phyloP scores from a whole-genome alignment of 2,113 vertebrate genomes.

The Morone saxatilis region DNA sequence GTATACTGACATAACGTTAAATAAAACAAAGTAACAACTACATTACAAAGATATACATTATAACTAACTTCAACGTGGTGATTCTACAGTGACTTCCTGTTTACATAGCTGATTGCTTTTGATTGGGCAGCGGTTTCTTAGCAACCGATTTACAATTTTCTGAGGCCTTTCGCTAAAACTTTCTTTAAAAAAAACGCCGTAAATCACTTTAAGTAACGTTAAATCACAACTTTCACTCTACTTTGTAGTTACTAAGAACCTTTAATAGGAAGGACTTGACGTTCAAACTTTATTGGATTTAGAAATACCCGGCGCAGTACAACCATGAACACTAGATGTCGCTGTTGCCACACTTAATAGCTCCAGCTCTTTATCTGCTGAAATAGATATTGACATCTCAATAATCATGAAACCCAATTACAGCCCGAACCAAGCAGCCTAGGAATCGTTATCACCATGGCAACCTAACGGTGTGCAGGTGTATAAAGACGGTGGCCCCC shows the following conservation, averaged over 20 bases:
- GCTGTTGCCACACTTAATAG: slow-evolving; percentile 37
- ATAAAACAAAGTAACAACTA: too few species aligned
- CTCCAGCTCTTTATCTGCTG: fast-evolving
- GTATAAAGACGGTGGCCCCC: not conserved
- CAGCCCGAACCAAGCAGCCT: not conserved
- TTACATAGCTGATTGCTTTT: too few species aligned
- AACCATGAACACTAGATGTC: slow-evolving; percentile 40
- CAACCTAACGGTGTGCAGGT: slow-evolving; percentile 12
- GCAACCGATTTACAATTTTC: too few species aligned
- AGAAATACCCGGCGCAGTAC: not conserved
- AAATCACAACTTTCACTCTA: not conserved
- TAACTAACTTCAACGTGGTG: too few species aligned
- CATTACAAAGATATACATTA: too few species aligned
- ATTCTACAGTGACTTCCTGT: too few species aligned
- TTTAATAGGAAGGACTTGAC: not conserved
- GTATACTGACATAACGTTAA: too few species aligned
- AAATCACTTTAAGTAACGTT: too few species aligned
- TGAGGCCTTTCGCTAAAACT: too few species aligned
- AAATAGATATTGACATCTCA: not conserved
- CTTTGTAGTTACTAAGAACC: not conserved
- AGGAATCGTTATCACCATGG: slow-evolving; percentile 11
- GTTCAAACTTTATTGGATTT: too few species aligned
- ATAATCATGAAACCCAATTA: not conserved
- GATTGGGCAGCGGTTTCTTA: too few species aligned
- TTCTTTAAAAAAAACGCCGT: too few species aligned